Evolutionary conservation across 2,888 invertebrate species (phyloP).

Genomic region (Himalopsyche kuldschensis): DNA sequence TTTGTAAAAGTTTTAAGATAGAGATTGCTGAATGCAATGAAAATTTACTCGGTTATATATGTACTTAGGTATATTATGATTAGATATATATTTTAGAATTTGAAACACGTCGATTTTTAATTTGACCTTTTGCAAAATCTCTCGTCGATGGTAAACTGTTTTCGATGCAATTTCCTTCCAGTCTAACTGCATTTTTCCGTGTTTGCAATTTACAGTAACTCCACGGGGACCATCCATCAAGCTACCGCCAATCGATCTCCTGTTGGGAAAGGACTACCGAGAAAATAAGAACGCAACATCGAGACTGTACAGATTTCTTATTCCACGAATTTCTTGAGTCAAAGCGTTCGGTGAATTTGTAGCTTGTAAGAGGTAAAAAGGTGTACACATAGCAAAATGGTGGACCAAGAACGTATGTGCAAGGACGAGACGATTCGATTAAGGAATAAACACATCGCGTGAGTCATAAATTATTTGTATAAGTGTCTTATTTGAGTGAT

Average conservation of each 20-base stretch:
- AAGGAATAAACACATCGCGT: constrained; percentile 83
- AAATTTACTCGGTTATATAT: too few species aligned
- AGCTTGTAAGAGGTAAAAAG: neutral
- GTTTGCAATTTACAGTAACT: neutral
- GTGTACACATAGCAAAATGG: constrained; percentile 49
- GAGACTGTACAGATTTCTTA: neutral
- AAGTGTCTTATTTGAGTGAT: neutral
- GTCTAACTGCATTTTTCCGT: neutral
- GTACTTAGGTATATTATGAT: too few species aligned
- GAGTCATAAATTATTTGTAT: constrained; percentile 46
- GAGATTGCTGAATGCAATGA: too few species aligned
- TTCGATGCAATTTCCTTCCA: neutral
- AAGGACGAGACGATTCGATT: constrained; percentile 80
- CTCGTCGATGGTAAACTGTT: neutral
- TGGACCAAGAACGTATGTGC: constrained; percentile 68
- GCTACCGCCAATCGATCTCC: neutral
- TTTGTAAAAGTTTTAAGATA: too few species aligned
- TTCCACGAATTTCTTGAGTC: neutral
- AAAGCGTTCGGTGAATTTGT: neutral
- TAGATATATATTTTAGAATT: too few species aligned
- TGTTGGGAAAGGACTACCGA: neutral
- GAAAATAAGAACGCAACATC: neutral
- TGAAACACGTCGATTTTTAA: neutral
- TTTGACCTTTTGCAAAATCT: neutral
- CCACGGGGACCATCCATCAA: neutral